Base-by-base conservation (phyloP, 2,113 vertebrate species). In the Ictalurus punctatus region DNA sequence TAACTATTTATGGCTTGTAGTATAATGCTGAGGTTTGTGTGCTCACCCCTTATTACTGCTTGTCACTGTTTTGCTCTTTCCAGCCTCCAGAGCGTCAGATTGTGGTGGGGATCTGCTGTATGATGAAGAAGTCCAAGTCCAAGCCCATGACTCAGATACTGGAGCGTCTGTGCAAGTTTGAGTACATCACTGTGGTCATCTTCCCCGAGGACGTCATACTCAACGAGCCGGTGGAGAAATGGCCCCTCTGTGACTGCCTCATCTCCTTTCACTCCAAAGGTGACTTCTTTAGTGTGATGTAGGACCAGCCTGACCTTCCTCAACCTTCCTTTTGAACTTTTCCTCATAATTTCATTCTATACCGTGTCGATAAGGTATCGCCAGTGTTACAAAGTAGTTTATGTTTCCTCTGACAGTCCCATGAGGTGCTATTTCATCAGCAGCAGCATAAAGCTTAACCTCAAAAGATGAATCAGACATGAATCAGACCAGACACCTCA, bases 121-220 rank as follows among this genome's bases (percentile, higher is more conserved):
- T 99, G 98, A 99, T 98, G 95, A 99, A 99, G 94, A 99, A 99
- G 94, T 99, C 98, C 87, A 99, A 99, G 94, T 99, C 98, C 27
- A 99, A 99, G 94, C 98, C 98, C 63, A 99, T 99, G 98, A 99
- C 98, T 58, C 98, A 99, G 94, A 99, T 99, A 92, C 95, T 99
- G 93, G 98, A 99, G 93, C 96, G 98, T 88, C 96, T 99, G 88
- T 99, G 98, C 95, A 97, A 96, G 93, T 99, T 99, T 59, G 98
- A 99, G 92, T 99, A 97, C 93, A 97, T 99, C 94, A 98, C 97
- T 0, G 98, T 99, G 91, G 97, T 99, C 93, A 99, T 99, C 92
- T 98, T 99, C 95, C 97, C 97, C 7, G 98, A 99, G 91, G 98
- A 99, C 1, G 96, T 96, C 91, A 98, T 99, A 91, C 97, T 99